Evolutionary conservation across 2,797 vertebrate species (phyloP), one percentile per base, ranked within the genome.

Genomic region (Ceyx erithaca): DNA sequence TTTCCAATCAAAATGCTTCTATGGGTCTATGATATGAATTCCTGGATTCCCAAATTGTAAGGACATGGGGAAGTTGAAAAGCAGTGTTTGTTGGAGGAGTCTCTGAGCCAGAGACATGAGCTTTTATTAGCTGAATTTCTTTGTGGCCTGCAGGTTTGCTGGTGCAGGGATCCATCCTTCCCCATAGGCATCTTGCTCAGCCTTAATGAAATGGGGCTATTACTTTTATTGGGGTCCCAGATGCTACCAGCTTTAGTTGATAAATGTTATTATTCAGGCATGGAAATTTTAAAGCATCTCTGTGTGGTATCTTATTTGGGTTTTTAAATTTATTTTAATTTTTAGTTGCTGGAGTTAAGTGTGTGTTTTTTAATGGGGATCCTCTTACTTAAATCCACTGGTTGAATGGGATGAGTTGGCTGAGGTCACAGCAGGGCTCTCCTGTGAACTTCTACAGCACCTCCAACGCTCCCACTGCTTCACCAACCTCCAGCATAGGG

Each of bases 291-390:
- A 82, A 35, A 31, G 10, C 11, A 7, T 72, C 6, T 69, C 35
- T 10, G 6, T 46, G 15, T n/a, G 49, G 7, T 22, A 1, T 14
- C 5, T 26, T 41, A 25, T 26, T n/a, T 46, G 45, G 13, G 12
- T 25, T 35, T 19, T 19, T 23, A 1, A 40, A 15, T 40, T 14
- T 40, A 14, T 40, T 5, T 10, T 28, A 9, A 37, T 45, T 59
- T 77, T 80, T 45, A 22, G 3, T 55, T 76, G 15, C 48, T 87
- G 45, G 64, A 90, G 90, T 94, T 81, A 76, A 88, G 37, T 41
- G 20, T 85, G n/a, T 77, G 13, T 23, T 89, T 88, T 91, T 93
- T 90, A 63, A 87, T 59, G 49, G 52, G 14, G 20, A 80, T 90
- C 30, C 13, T 81, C 70, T 81, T 72, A 66, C n/a, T 81, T 81